phyloP scores from a whole-genome alignment of 92 coral and sea anemone genomes.

The Porites evermanni region DNA sequence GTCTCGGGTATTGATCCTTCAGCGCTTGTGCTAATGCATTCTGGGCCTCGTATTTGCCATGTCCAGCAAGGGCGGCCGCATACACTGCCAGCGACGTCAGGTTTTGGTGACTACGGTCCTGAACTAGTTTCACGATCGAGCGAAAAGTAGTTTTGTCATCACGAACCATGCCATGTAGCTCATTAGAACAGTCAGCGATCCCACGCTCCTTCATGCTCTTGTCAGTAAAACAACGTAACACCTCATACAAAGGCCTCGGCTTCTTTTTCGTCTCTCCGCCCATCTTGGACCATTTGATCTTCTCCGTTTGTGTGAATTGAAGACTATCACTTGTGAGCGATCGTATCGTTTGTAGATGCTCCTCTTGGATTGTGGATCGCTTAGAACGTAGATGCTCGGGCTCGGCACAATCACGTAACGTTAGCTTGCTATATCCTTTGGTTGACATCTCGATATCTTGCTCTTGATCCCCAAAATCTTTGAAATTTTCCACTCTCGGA shows the following conservation, averaged over 20 bases:
- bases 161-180: constrained; percentile 78
- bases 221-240: constrained; percentile 92
- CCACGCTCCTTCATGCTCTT: constrained; percentile 73
- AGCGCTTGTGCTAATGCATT: constrained; percentile 78
- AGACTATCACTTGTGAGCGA: constrained; percentile 70
- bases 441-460: constrained; percentile 89
- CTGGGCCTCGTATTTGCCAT: constrained; percentile 78
- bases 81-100: constrained; percentile 86
- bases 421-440: constrained; percentile 83
- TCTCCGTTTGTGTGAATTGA: constrained; percentile 66
- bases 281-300: constrained; percentile 65
- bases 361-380: constrained; percentile 44
- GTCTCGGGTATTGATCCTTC: constrained; percentile 72
- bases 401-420: constrained; percentile 59
- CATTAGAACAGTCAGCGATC: constrained; percentile 85
- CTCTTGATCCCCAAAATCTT: constrained; percentile 63
- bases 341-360: constrained; percentile 17
- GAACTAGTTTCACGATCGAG: constrained; percentile 55
- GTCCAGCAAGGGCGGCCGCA: constrained; percentile 80
- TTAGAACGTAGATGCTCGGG: constrained; percentile 42
- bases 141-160: constrained; percentile 60
- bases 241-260: constrained; percentile 80
- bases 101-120: constrained; percentile 83
- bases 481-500: constrained; percentile 76
- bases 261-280: constrained; percentile 72